Evolutionary conservation across 2,888 invertebrate genomes (phyloP), one percentile per base, ranked within the genome.

Genomic region (Megaustenia siamemsis): DNA sequence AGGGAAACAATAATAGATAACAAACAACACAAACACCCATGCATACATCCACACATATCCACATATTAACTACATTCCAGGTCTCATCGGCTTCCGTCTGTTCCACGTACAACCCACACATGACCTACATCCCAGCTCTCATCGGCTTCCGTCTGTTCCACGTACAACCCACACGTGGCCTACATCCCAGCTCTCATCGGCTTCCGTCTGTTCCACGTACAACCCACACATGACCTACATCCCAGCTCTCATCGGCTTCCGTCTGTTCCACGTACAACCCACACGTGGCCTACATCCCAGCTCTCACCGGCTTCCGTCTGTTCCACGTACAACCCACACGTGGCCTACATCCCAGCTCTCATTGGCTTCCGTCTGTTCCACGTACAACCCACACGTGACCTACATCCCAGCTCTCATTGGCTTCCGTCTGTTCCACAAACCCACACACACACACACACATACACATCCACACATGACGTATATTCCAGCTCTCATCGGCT

Each of bases 51-150:
- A n/a, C n/a, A n/a, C n/a, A n/a, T n/a, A n/a, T n/a, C n/a, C n/a
- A n/a, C n/a, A n/a, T n/a, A n/a, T n/a, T n/a, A n/a, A n/a, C n/a
- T n/a, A n/a, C n/a, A n/a, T n/a, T n/a, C n/a, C n/a, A n/a, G n/a
- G n/a, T n/a, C n/a, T n/a, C n/a, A n/a, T n/a, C n/a, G n/a, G n/a
- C n/a, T n/a, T n/a, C n/a, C n/a, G n/a, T n/a, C n/a, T n/a, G n/a
- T n/a, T n/a, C n/a, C n/a, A n/a, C n/a, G n/a, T n/a, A n/a, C n/a
- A n/a, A 71, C 32, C 43, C 43, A 40, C 28, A 78, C 45, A 8
- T 35, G 10, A 81, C 87, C 96, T 93, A 97, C 98, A 98, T 97
- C 92, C 98, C 98, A 93, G 97, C 97, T 83, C 93, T 90, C 90
- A 94, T 90, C 1, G 93, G 93, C 82, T 93, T 92, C 40, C 95